A percentile compares a stretch with the other conserved stretches of the same genome.
phyloP scores from a whole-genome alignment of 2,888 invertebrate species.

The Pseudanteris insignis region DNA sequence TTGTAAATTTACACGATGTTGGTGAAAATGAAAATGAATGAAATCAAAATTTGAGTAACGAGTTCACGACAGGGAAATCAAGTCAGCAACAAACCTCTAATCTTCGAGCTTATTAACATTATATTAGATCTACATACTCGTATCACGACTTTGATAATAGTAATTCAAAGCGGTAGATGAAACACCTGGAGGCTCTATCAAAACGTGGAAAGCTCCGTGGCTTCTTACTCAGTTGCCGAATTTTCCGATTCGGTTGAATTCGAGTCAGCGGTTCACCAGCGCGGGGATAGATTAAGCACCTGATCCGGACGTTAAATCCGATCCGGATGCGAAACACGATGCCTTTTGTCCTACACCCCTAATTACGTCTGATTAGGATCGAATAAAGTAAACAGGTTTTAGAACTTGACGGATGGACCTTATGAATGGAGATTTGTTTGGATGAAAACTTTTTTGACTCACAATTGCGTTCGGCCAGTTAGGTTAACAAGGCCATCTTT shows the following conservation, averaged over 20 bases:
- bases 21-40: no score
- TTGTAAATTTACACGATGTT: no score
- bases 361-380: slow-evolving; percentile 42
- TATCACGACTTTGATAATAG: no score
- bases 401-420: slow-evolving; percentile 35
- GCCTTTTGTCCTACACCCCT: slow-evolving; percentile 44
- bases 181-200: background rate
- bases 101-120: no score
- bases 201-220: slow-evolving; percentile 2
- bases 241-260: slow-evolving; percentile 27
- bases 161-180: no score
- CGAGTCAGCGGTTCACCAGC: slow-evolving; percentile 29
- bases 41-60: no score
- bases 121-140: no score
- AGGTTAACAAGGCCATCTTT: no score
- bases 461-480: no score
- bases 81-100: no score
- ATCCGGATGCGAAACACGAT: slow-evolving; percentile 43
- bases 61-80: no score
- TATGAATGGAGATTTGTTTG: slow-evolving; percentile 31
- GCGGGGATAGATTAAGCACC: slow-evolving; percentile 39
- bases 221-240: slow-evolving; percentile 31
- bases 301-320: slow-evolving; percentile 40
- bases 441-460: slow-evolving; percentile 30
- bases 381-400: slow-evolving; percentile 45